These are phyloP conservation scores for Lochmaea crataegi DNA, from an alignment of 2,888 invertebrate genomes.

Conservation along the genomic window DNA sequence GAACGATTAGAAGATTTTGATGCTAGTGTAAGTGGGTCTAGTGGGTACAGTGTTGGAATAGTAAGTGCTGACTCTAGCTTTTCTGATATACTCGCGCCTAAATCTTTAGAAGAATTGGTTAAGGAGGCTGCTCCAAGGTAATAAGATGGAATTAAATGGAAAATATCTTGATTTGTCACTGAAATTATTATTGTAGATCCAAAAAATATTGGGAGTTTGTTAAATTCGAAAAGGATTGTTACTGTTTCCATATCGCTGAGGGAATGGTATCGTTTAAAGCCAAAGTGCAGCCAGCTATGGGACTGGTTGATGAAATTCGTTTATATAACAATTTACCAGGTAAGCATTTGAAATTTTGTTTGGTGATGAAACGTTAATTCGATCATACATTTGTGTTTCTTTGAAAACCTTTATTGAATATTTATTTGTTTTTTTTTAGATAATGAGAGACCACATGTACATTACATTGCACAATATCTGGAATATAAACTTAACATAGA, in stretches of 20 bases:
- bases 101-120: slow-evolving; percentile 34
- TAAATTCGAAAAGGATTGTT: slow-evolving; percentile 32
- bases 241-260: slow-evolving; percentile 37
- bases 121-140: slow-evolving; percentile 39
- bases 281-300: slow-evolving; percentile 37
- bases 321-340: slow-evolving; percentile 33
- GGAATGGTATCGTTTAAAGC: slow-evolving; percentile 39
- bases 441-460: slow-evolving; percentile 12
- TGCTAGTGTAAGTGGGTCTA: slow-evolving; percentile 16
- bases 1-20: slow-evolving; percentile 22
- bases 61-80: background rate
- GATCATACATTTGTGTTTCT: no score
- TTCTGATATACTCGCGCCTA: slow-evolving; percentile 21
- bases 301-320: slow-evolving; percentile 28
- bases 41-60: slow-evolving; percentile 18
- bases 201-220: slow-evolving; percentile 35
- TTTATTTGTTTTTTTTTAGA: slow-evolving; percentile 36
- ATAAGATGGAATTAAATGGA: background rate
- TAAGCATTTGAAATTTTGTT: background rate
- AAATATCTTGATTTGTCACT: background rate
- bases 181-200: slow-evolving; percentile 32
- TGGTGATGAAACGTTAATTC: no score
- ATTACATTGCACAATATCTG: slow-evolving; percentile 35
- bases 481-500: slow-evolving; percentile 39
- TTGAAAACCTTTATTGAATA: no score